Conservation (phyloP, 2,113 vertebrate genomes). For the Sander lucioperca region DNA sequence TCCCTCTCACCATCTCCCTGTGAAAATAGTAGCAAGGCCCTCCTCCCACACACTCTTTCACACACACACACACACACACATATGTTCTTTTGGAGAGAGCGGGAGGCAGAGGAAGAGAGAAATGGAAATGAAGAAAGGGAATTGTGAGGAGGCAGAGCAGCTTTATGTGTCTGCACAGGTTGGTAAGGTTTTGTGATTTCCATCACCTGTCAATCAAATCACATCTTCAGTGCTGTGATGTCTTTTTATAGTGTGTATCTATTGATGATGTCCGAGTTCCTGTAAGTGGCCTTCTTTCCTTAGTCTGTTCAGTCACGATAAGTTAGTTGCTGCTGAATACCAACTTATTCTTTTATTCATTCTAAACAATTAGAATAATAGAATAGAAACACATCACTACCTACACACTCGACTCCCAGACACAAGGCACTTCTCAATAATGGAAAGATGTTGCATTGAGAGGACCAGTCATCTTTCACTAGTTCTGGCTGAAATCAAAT, state of each 20-base stretch:
- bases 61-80: too few relatives aligned
- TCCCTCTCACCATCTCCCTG: conserved; percentile 14
- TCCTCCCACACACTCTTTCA: conserved; percentile 24
- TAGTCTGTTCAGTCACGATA: background rate
- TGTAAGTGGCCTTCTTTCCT: background rate
- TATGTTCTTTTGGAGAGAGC: conserved; percentile 16
- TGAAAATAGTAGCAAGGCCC: conserved; percentile 43
- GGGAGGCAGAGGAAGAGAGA: background rate
- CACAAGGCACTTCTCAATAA: background rate
- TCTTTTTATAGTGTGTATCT: conserved; percentile 7
- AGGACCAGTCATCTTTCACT: background rate
- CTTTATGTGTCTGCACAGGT: background rate
- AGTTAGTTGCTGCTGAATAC: background rate
- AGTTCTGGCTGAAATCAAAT: background rate
- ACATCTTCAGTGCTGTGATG: background rate
- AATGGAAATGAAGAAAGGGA: conserved; percentile 1
- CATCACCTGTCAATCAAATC: conserved; percentile 24
- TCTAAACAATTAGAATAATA: background rate
- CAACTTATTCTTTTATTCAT: background rate
- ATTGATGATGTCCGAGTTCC: too few relatives aligned
- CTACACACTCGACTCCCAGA: background rate
- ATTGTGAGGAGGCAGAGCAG: background rate
- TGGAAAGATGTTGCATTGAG: background rate
- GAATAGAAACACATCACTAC: background rate
- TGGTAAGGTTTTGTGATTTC: background rate